Percentiles rank a stretch among this genome's conserved stretches.
Evolutionary conservation across 2,888 invertebrate genomes (phyloP).

Genomic region (Latrodectus hesperus): DNA sequence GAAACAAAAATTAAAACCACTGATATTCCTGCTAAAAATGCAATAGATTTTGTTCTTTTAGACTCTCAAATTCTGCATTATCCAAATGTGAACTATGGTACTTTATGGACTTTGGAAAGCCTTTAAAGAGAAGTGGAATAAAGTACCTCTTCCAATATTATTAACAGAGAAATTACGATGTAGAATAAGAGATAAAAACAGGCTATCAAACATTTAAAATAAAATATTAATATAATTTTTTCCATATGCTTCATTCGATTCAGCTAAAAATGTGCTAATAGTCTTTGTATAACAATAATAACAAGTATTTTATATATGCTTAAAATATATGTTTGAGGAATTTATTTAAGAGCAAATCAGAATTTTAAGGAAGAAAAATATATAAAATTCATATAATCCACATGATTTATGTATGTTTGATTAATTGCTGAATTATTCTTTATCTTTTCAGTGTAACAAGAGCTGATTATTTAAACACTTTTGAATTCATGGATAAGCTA

Average conservation of each 20-base stretch:
- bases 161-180: no score
- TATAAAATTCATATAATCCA: not conserved
- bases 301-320: not conserved
- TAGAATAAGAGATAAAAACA: no score
- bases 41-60: no score
- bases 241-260: not conserved
- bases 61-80: no score
- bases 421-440: not conserved
- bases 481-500: conserved; percentile 96
- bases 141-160: no score
- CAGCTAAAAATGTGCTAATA: not conserved
- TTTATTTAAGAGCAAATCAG: not conserved
- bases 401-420: not conserved
- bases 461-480: conserved; percentile 94
- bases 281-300: not conserved
- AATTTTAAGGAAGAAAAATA: not conserved
- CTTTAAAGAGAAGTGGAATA: no score
- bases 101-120: no score
- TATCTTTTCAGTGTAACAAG: conserved; percentile 78
- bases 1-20: no score
- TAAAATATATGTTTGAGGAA: not conserved
- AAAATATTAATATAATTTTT: not conserved
- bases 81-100: no score
- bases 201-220: no score
- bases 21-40: no score